Conservation (phyloP, 2,888 invertebrate genomes). For the Steinernema scapterisci region DNA sequence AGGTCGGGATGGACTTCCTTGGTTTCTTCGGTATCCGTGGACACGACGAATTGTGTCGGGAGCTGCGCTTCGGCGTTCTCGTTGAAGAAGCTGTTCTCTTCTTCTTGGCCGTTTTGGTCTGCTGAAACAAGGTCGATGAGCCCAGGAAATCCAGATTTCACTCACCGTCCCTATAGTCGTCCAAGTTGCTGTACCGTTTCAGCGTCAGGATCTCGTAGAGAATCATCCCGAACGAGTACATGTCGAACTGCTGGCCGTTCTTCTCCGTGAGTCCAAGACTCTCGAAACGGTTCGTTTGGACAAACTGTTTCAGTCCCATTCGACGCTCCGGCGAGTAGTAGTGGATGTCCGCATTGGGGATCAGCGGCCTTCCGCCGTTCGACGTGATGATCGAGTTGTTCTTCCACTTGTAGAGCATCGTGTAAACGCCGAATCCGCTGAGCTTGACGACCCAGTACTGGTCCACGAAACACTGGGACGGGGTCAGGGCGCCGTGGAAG, state of each 20-base stretch:
- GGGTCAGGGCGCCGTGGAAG: slow-evolving; percentile 61
- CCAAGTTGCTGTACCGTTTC: slow-evolving; percentile 39
- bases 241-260: slow-evolving; percentile 46
- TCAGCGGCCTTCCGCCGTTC: slow-evolving; percentile 50
- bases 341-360: slow-evolving; percentile 48
- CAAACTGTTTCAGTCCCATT: slow-evolving; percentile 42
- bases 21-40: background rate
- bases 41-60: slow-evolving; percentile 43
- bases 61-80: slow-evolving; percentile 53
- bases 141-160: background rate
- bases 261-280: slow-evolving; percentile 32
- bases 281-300: slow-evolving; percentile 47
- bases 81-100: slow-evolving; percentile 55
- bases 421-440: slow-evolving; percentile 57
- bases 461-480: slow-evolving; percentile 60
- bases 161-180: slow-evolving; percentile 42
- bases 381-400: slow-evolving; percentile 52
- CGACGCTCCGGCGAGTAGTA: slow-evolving; percentile 64
- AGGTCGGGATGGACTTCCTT: slow-evolving; percentile 57
- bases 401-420: slow-evolving; percentile 55
- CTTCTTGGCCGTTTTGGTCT: slow-evolving; percentile 39
- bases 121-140: background rate
- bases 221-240: slow-evolving; percentile 62
- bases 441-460: slow-evolving; percentile 65
- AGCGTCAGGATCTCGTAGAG: slow-evolving; percentile 56